Conservation (phyloP, 1,140 invertebrate species). For the Dendroctonus ponderosae region DNA sequence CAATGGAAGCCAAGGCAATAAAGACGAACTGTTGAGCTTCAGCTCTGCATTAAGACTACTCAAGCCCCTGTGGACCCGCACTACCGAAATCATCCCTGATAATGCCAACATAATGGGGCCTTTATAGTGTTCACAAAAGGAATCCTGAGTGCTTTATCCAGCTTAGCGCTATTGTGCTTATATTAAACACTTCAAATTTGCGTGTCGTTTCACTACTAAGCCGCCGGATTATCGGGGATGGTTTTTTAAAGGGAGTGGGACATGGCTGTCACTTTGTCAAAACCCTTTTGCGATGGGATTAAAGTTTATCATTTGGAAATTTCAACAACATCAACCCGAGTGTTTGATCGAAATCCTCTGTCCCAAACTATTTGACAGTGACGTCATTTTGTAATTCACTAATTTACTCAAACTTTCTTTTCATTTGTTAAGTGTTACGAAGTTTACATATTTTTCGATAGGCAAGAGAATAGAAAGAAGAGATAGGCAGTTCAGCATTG, state of each 20-base stretch:
- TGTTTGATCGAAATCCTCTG: too few species aligned
- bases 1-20: too few species aligned
- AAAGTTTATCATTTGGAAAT: conserved; percentile 10
- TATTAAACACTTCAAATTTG: conserved; percentile 35
- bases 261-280: conserved; percentile 27
- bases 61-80: not conserved
- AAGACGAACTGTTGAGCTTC: too few species aligned
- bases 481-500: too few species aligned
- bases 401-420: too few species aligned
- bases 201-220: conserved; percentile 26
- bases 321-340: too few species aligned
- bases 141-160: conserved; percentile 34
- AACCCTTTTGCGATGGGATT: conserved; percentile 20
- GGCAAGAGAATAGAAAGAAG: too few species aligned
- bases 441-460: too few species aligned
- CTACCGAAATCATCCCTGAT: conserved; percentile 28
- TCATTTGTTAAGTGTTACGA: too few species aligned
- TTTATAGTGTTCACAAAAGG: conserved; percentile 34
- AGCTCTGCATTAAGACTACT: not conserved
- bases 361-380: too few species aligned
- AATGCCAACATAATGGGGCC: conserved; percentile 29
- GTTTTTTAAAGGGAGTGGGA: conserved; percentile 14
- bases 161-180: conserved; percentile 33
- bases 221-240: conserved; percentile 26
- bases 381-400: too few species aligned